Evolutionary conservation across 1,140 invertebrate species (phyloP), one percentile per base, ranked within the genome.

Genomic region (Lucilia cuprina): DNA sequence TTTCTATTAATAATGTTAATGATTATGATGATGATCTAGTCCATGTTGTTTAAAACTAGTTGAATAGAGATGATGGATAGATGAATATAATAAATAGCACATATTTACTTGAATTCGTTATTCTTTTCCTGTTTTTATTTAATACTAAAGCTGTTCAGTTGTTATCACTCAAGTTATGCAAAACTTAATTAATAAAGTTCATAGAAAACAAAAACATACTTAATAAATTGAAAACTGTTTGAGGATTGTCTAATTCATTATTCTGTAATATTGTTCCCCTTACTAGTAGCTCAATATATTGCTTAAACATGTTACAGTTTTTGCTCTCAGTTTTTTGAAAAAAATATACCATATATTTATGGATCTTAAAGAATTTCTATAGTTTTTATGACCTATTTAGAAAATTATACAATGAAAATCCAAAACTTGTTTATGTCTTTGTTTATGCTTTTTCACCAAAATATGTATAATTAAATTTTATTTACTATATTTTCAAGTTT

Each of bases 21-120:
- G 47, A 80, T 49, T n/a, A 80, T 50, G 41, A 49, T 50, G 41
- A 49, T 50, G 77, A 21, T 80, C 41, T 25, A 80, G 77, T 50
- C n/a, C 41, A 78, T 49, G 19, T 41, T 50, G 77, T 47, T 47
- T 78, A 0, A 70, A 70, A 70, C 65, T 21, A 70, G 65, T 70
- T 19, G 65, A 70, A 21, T n/a, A n/a, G n/a, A n/a, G n/a, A n/a
- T 70, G 65, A 70, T 70, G 65, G 55, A 70, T 70, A 19, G 65
- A 70, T 25, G 65, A 7, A 70, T 70, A 25, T 25, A 70, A 70
- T 9, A 2, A 70, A n/a, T 60, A 7, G 14, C 55, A 60, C 14
- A n/a, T 70, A 70, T 70, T 70, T 70, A 60, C 50, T 60, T 60
- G 13, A 60, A 5, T 17, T 2, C 4, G 17, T 70, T 19, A 0